Conservation (phyloP, 1,140 invertebrate genomes). For the Probaryconus sp. region DNA sequence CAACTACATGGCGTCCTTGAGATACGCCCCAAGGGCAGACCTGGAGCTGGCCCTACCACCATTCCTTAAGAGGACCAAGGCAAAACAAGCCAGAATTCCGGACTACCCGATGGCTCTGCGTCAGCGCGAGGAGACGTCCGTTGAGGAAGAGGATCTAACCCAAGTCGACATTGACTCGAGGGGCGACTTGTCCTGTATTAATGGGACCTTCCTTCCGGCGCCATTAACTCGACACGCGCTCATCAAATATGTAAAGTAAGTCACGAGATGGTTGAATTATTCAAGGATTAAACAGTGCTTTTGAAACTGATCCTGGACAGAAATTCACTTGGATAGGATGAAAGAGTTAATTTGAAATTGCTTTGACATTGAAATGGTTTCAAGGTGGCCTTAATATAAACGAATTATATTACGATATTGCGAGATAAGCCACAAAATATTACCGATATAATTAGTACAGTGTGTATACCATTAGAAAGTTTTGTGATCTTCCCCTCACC, state of each 20-base stretch:
- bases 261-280: constrained; percentile 53
- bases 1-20: constrained; percentile 67
- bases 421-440: too few species aligned
- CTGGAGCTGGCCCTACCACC: not conserved
- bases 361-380: too few species aligned
- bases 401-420: too few species aligned
- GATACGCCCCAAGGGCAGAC: constrained; percentile 20
- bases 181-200: constrained; percentile 76
- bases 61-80: constrained; percentile 2
- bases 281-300: too few species aligned
- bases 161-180: constrained; percentile 43
- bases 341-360: too few species aligned
- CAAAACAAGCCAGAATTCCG: constrained; percentile 40
- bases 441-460: too few species aligned
- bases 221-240: constrained; percentile 72
- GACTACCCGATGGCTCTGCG: constrained; percentile 41
- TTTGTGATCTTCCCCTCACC: too few species aligned
- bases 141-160: constrained; percentile 12
- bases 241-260: constrained; percentile 78
- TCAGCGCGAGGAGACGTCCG: constrained; percentile 19
- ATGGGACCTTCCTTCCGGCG: constrained; percentile 75
- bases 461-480: too few species aligned
- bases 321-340: too few species aligned
- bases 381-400: too few species aligned
- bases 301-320: too few species aligned